A percentile compares a stretch with the other conserved stretches of the same genome.
Conservation (phyloP, 1,140 invertebrate species). For the Magallana gigas region DNA sequence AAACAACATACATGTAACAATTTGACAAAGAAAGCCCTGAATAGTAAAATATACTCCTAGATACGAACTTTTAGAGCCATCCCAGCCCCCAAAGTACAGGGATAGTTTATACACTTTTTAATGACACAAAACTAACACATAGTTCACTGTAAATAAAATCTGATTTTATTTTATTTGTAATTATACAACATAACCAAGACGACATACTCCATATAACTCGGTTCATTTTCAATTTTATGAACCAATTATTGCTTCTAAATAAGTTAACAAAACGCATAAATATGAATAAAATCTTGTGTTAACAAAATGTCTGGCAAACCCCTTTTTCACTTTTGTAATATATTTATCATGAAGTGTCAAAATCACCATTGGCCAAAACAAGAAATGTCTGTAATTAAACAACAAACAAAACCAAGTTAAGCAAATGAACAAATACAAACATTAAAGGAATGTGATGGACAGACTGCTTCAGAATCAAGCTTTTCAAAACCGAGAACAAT, state of each 20-base stretch:
- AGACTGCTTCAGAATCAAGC: no score
- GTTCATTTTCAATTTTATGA: neutral
- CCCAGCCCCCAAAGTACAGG: no score
- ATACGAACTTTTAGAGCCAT: no score
- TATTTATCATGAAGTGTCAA: no score
- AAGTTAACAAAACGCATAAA: constrained; percentile 6
- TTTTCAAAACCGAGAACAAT: no score
- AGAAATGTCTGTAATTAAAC: no score
- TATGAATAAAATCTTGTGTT: neutral
- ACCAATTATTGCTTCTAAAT: constrained; percentile 6
- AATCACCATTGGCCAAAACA: no score
- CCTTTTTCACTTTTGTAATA: no score
- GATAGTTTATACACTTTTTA: neutral
- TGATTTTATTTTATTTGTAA: constrained; percentile 11
- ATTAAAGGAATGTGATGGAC: no score
- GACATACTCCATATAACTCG: constrained; percentile 11
- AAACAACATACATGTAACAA: neutral
- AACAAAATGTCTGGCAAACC: neutral
- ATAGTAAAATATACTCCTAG: neutral
- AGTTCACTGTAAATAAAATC: neutral
- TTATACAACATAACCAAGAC: constrained; percentile 7
- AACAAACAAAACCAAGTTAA: no score
- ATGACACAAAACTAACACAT: neutral
- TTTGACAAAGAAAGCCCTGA: neutral
- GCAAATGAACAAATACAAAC: no score